A percentile compares a stretch with the other conserved stretches of the same genome.
Conservation (phyloP, 2,888 invertebrate genomes). For the Biston stratarius region DNA sequence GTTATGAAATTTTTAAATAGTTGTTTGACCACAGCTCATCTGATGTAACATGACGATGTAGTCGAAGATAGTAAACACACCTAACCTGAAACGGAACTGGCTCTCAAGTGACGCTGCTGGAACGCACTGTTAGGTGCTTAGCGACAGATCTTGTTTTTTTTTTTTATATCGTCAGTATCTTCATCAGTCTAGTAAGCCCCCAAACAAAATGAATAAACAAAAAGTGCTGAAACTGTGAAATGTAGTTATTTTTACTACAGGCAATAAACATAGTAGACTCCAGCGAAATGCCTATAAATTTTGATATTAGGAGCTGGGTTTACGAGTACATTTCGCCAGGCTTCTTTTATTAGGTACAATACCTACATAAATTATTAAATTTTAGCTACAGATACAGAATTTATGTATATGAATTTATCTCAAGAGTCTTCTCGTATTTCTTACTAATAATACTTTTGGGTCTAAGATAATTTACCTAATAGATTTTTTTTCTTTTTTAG, state of each 20-base stretch:
- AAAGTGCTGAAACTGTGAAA: constrained; percentile 44
- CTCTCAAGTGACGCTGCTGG: too few relatives aligned
- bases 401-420: constrained; percentile 9
- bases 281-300: constrained; percentile 44
- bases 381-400: constrained; percentile 11
- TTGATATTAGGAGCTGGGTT: constrained; percentile 48
- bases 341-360: constrained; percentile 34
- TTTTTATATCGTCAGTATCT: neutral
- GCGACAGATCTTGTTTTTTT: too few relatives aligned
- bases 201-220: constrained; percentile 37
- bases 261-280: constrained; percentile 39
- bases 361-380: constrained; percentile 35
- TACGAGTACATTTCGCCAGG: constrained; percentile 49
- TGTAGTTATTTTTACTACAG: constrained; percentile 47
- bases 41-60: too few relatives aligned
- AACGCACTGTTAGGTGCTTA: too few relatives aligned
- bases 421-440: constrained; percentile 1
- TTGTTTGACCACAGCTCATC: too few relatives aligned
- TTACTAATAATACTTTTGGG: neutral
- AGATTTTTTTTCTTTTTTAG: neutral
- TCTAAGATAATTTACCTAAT: neutral
- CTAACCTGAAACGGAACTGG: too few relatives aligned
- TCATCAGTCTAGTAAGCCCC: constrained; percentile 22
- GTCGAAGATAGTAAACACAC: too few relatives aligned
- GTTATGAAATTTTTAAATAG: too few relatives aligned